Conservation (phyloP, 1,140 invertebrate genomes). For the Papilio aristodemus region DNA sequence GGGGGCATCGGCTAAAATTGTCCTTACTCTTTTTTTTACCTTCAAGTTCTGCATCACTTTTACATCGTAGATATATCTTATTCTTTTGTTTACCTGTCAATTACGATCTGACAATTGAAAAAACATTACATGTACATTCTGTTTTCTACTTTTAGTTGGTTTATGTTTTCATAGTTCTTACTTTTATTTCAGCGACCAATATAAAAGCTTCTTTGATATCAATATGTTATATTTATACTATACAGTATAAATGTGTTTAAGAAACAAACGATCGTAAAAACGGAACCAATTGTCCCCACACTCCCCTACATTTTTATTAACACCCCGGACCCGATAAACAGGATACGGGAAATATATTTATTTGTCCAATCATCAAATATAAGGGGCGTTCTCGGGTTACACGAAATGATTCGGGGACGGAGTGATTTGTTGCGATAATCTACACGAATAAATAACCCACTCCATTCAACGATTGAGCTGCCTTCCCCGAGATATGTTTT, state of each 20-base stretch:
- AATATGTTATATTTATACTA: not conserved
- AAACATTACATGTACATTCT: not conserved
- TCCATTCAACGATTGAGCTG: constrained; percentile 71
- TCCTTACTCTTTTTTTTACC: constrained; percentile 4
- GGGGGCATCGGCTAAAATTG: constrained; percentile 46
- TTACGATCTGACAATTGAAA: not conserved
- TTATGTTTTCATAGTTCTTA: not conserved
- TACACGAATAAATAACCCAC: constrained; percentile 75
- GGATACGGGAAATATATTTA: constrained; percentile 80
- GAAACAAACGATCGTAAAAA: not conserved
- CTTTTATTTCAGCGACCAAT: too few relatives aligned
- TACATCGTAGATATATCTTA: constrained; percentile 6
- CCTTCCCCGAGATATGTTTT: constrained; percentile 59
- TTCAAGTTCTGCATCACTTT: constrained; percentile 14
- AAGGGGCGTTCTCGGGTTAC: constrained; percentile 77
- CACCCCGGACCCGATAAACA: constrained; percentile 75
- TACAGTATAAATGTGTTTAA: not conserved
- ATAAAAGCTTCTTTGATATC: not conserved
- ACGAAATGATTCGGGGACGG: constrained; percentile 70
- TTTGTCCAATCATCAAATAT: constrained; percentile 78
- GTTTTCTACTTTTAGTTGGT: not conserved
- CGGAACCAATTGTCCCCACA: constrained; percentile 37
- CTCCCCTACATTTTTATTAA: constrained; percentile 78
- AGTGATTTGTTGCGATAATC: constrained; percentile 79
- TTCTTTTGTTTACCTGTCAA: constrained; percentile 23